Evolutionary conservation across 2,797 vertebrate genomes (phyloP).

Genomic region (Zenarchopterus dispar): DNA sequence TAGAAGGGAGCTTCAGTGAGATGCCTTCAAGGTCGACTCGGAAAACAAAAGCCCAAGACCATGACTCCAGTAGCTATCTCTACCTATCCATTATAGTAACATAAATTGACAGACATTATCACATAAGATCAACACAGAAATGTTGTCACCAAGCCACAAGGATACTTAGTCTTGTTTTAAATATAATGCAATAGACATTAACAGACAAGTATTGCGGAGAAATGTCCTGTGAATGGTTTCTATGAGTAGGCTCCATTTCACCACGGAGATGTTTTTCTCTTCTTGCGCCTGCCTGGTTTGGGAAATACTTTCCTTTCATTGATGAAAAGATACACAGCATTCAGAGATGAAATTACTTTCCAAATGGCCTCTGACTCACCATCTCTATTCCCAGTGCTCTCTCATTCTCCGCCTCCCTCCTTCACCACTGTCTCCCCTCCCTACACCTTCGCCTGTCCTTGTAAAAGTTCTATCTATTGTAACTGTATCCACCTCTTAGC

Average conservation of each 20-base stretch:
- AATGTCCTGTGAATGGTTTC: constrained; percentile 40
- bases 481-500: constrained; percentile 83
- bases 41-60: no score
- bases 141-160: no score
- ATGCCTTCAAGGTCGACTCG: no score
- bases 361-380: constrained; percentile 78
- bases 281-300: constrained; percentile 37
- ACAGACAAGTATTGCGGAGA: constrained; percentile 11
- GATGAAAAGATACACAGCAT: constrained; percentile 77
- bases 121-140: no score
- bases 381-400: constrained; percentile 71
- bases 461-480: constrained; percentile 77
- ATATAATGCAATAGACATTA: no score
- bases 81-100: no score
- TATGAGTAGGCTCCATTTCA: constrained; percentile 51
- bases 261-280: constrained; percentile 56
- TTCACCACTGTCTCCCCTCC: constrained; percentile 27
- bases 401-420: constrained; percentile 31
- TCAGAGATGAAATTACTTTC: constrained; percentile 82
- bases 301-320: constrained; percentile 76
- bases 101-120: no score
- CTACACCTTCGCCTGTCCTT: constrained; percentile 80
- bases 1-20: no score
- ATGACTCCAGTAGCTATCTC: no score
- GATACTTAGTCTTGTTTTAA: no score